These are phyloP conservation scores for Microtus agrestis DNA, from an alignment of 2,797 vertebrate genomes.

Conservation along the genomic window DNA sequence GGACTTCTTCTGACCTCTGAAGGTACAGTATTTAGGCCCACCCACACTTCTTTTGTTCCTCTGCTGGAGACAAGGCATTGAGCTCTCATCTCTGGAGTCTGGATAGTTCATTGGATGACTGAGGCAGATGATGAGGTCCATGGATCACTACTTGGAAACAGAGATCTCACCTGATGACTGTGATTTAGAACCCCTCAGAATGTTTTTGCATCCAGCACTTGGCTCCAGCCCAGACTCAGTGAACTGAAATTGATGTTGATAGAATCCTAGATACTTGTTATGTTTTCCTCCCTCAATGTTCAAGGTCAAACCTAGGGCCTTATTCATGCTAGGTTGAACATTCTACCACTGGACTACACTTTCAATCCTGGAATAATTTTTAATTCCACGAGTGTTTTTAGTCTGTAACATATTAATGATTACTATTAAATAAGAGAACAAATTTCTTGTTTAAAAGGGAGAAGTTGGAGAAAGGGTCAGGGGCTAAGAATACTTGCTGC, in stretches of 20 bases:
- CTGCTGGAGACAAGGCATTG: background rate
- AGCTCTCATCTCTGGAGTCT: background rate
- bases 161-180: background rate
- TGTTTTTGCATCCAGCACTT: background rate
- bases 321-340: background rate
- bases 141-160: background rate
- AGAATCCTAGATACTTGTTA: too few species aligned
- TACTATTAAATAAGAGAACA: background rate
- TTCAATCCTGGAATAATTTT: background rate
- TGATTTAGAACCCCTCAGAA: background rate
- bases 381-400: background rate
- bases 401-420: background rate
- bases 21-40: background rate
- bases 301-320: background rate
- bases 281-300: background rate
- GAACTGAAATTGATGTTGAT: background rate
- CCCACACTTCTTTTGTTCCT: background rate
- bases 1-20: background rate
- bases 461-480: background rate
- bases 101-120: background rate
- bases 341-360: background rate
- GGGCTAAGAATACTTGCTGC: background rate
- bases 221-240: background rate
- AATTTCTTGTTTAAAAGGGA: background rate
- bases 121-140: too few species aligned